These are phyloP conservation scores for Nibea coibor DNA, from an alignment of 2,113 vertebrate species.

Conservation along the genomic window DNA sequence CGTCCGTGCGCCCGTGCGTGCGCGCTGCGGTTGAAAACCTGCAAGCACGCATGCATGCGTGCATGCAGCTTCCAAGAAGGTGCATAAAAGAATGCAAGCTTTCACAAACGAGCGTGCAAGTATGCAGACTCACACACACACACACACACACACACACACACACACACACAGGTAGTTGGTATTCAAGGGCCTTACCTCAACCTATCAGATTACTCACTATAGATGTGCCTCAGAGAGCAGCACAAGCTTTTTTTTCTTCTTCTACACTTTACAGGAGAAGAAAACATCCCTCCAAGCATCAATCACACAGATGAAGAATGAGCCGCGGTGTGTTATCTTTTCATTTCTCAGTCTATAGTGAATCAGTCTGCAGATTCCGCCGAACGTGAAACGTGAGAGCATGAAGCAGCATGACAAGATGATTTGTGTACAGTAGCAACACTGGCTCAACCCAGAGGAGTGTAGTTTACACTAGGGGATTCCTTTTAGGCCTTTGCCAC, in stretches of 20 bases:
- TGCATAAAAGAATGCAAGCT: slow-evolving; percentile 32
- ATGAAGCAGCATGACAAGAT: slow-evolving; percentile 63
- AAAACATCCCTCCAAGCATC: slow-evolving; percentile 36
- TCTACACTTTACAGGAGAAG: slow-evolving; percentile 11
- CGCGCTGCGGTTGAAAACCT: slow-evolving; percentile 5
- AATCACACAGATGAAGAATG: slow-evolving; percentile 43
- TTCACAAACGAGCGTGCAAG: slow-evolving; percentile 29
- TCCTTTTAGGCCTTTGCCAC: slow-evolving; percentile 60
- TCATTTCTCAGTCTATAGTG: slow-evolving; percentile 11
- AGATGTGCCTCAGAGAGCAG: slow-evolving; percentile 44
- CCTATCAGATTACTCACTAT: slow-evolving; percentile 51
- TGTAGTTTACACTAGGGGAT: slow-evolving; percentile 62
- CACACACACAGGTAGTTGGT: slow-evolving; percentile 53
- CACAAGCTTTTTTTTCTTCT: slow-evolving; percentile 9
- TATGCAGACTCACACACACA: slow-evolving; percentile 21
- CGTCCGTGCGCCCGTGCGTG: background rate
- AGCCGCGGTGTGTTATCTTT: slow-evolving; percentile 32
- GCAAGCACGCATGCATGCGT: background rate
- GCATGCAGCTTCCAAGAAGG: background rate
- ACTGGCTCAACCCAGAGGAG: slow-evolving; percentile 54
- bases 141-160: slow-evolving; percentile 13
- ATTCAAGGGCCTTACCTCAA: slow-evolving; percentile 50
- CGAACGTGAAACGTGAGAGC: slow-evolving; percentile 45
- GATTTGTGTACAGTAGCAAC: slow-evolving; percentile 77
- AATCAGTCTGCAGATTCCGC: slow-evolving; percentile 20